Evolutionary conservation across 1,140 invertebrate genomes (phyloP).

Genomic region (Scylla paramamosain): DNA sequence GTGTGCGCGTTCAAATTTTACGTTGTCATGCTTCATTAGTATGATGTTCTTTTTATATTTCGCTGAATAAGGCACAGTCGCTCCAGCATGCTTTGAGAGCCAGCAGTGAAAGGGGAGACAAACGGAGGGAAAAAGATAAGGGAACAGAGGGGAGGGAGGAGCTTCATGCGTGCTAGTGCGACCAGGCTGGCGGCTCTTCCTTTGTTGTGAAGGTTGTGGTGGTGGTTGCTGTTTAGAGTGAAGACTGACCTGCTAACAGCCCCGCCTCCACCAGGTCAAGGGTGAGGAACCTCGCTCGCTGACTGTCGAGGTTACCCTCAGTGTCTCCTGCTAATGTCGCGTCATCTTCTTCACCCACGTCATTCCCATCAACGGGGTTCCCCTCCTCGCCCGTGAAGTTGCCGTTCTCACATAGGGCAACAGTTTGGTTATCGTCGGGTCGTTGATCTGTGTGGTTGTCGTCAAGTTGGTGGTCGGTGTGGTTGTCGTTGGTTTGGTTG

Average conservation of each 20-base stretch:
- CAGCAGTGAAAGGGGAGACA: neutral
- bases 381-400: conserved; percentile 45
- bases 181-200: neutral
- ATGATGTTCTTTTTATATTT: neutral
- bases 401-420: conserved; percentile 58
- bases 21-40: neutral
- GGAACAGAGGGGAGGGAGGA: neutral
- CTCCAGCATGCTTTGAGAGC: neutral
- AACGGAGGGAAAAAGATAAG: neutral
- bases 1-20: neutral
- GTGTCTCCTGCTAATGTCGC: conserved; percentile 34
- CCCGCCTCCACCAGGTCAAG: conserved; percentile 76
- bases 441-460: neutral
- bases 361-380: conserved; percentile 15
- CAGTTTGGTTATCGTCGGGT: neutral
- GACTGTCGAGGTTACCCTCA: conserved; percentile 69
- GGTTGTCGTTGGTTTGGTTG: neutral
- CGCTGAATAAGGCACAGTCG: too few relatives aligned
- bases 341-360: neutral
- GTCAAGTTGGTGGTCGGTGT: neutral
- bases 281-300: conserved; percentile 77
- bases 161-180: conserved; percentile 9
- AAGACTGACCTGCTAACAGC: conserved; percentile 75
- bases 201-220: neutral
- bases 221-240: neutral